phyloP scores from a whole-genome alignment of 2,113 vertebrate species.

The Sander lucioperca region DNA sequence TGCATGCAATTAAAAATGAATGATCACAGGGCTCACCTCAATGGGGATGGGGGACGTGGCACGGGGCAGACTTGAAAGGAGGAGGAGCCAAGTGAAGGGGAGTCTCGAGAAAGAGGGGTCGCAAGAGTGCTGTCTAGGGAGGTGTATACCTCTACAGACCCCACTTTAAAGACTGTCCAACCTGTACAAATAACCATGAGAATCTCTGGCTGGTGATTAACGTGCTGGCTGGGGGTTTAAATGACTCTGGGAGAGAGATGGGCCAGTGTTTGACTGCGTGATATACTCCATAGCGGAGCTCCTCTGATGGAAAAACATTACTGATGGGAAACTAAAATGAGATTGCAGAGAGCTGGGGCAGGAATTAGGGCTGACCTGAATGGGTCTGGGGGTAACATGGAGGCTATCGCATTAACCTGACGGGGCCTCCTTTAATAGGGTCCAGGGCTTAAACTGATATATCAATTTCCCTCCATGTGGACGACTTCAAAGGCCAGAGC shows the following conservation, averaged over 20 bases:
- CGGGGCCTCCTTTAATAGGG: conserved; percentile 92
- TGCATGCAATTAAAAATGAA: conserved; percentile 86
- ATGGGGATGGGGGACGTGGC: conserved; percentile 14
- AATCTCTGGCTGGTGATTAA: conserved; percentile 76
- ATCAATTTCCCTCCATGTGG: conserved; percentile 96
- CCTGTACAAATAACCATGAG: conserved; percentile 72
- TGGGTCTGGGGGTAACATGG: conserved; percentile 81
- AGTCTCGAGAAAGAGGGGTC: conserved; percentile 30
- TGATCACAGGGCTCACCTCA: conserved; percentile 75
- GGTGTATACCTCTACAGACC: conserved; percentile 53
- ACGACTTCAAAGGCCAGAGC: conserved; percentile 94
- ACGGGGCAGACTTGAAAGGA: conserved; percentile 27
- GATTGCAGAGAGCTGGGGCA: conserved; percentile 74
- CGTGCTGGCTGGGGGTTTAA: conserved; percentile 69
- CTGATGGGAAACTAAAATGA: conserved; percentile 84
- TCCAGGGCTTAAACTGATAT: conserved; percentile 95
- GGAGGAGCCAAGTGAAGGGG: conserved; percentile 11
- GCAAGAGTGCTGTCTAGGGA: conserved; percentile 47
- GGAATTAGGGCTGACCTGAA: conserved; percentile 80
- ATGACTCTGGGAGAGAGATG: conserved; percentile 73
- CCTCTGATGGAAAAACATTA: conserved; percentile 77
- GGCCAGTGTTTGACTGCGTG: conserved; percentile 71
- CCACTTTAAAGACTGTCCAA: conserved; percentile 72
- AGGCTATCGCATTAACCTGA: conserved; percentile 88
- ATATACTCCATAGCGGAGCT: conserved; percentile 73